Percentiles rank a stretch among this genome's conserved stretches.
These are phyloP conservation scores for Myrmecophaga tridactyla DNA, from an alignment of 2,113 vertebrate genomes.

Conservation along the genomic window DNA sequence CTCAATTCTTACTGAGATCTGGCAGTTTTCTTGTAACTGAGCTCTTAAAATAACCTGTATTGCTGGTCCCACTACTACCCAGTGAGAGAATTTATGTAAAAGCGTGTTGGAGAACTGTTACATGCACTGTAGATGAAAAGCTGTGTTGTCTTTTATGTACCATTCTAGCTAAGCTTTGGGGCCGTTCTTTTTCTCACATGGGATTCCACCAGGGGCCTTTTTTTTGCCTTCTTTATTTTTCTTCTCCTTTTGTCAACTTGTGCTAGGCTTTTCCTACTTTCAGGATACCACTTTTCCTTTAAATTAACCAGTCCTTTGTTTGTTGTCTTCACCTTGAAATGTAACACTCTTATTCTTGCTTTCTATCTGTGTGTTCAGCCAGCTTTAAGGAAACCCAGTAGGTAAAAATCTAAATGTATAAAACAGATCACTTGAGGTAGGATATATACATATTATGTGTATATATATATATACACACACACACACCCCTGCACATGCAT, in stretches of 20 bases:
- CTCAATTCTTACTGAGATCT: not conserved
- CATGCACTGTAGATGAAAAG: not conserved
- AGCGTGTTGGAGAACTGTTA: not conserved
- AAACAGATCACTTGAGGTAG: slow-evolving; percentile 7
- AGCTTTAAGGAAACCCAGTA: slow-evolving; percentile 17
- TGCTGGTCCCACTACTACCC: not conserved
- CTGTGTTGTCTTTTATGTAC: not conserved
- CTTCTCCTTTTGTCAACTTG: not conserved
- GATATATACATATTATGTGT: too few species aligned
- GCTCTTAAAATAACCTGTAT: not conserved
- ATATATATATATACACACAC: too few species aligned
- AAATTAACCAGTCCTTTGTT: not conserved
- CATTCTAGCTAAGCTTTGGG: too few species aligned
- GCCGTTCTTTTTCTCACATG: too few species aligned
- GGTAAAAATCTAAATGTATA: not conserved
- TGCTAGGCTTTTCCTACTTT: not conserved
- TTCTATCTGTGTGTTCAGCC: not conserved
- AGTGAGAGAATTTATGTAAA: not conserved
- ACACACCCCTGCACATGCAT: too few species aligned
- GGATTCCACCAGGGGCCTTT: too few species aligned
- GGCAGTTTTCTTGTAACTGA: not conserved
- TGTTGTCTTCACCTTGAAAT: not conserved
- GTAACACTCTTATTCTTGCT: not conserved
- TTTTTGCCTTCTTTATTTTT: not conserved
- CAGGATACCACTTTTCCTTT: not conserved